Percentiles rank a stretch among this genome's conserved stretches.
phyloP scores from a whole-genome alignment of 1,140 invertebrate genomes.

The Coenobita brevimanus region DNA sequence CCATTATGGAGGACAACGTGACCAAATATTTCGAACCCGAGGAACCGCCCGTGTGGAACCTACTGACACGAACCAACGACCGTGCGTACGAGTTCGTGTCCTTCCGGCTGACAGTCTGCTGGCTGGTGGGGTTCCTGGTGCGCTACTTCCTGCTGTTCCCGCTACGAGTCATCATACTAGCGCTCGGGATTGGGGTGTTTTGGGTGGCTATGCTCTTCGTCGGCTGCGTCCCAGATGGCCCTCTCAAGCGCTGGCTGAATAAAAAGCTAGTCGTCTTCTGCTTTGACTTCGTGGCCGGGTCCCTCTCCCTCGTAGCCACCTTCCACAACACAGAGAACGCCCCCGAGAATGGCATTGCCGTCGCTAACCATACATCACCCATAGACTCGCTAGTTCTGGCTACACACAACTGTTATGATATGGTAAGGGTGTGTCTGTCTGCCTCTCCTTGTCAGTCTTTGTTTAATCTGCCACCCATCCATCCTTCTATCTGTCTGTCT shows the following conservation, averaged over 20 bases:
- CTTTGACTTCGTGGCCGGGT: slow-evolving; percentile 80
- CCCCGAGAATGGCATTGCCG: slow-evolving; percentile 84
- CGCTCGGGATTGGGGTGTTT: slow-evolving; percentile 75
- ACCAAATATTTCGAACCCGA: slow-evolving; percentile 64
- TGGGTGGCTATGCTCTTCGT: slow-evolving; percentile 86
- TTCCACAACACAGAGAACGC: slow-evolving; percentile 76
- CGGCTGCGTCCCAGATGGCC: slow-evolving; percentile 85
- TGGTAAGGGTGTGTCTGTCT: slow-evolving; percentile 82
- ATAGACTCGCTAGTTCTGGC: slow-evolving; percentile 95
- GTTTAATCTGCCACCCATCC: too few species aligned
- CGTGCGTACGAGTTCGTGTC: slow-evolving; percentile 89
- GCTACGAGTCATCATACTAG: slow-evolving; percentile 86
- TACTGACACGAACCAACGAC: slow-evolving; percentile 62
- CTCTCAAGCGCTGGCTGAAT: slow-evolving; percentile 85
- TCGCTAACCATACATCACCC: slow-evolving; percentile 94
- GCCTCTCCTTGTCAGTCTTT: too few species aligned
- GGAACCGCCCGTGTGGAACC: slow-evolving; percentile 62
- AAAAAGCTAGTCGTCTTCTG: slow-evolving; percentile 87
- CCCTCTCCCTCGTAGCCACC: slow-evolving; percentile 75
- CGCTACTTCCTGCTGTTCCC: slow-evolving; percentile 92
- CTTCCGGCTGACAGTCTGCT: slow-evolving; percentile 90
- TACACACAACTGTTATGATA: slow-evolving; percentile 97
- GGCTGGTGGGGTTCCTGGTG: slow-evolving; percentile 91
- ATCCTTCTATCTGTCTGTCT: too few species aligned
- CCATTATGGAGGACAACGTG: slow-evolving; percentile 59